Evolutionary conservation across 92 coral and sea anemone genomes (phyloP).

Genomic region (Bergia puertoricense): DNA sequence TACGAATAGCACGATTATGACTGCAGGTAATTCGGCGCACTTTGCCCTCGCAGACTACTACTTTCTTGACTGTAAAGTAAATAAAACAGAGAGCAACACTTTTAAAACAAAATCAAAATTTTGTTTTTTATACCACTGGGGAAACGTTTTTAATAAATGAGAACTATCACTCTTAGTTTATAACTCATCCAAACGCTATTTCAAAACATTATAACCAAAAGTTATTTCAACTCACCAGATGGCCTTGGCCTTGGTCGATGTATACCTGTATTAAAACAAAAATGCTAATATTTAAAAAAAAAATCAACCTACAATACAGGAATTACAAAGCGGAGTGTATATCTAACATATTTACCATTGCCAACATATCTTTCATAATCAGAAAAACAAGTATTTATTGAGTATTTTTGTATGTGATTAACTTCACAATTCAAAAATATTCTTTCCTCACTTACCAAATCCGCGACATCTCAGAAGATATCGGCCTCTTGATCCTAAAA

Average conservation of each 20-base stretch:
- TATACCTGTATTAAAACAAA: not conserved
- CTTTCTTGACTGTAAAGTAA: not conserved
- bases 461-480: conserved; percentile 14
- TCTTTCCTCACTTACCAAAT: conserved; percentile 18
- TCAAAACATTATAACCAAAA: no score
- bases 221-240: not conserved
- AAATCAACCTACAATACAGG: not conserved
- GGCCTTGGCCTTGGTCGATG: conserved; percentile 40
- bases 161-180: no score
- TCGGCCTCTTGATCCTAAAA: conserved; percentile 30
- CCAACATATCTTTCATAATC: not conserved
- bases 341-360: not conserved
- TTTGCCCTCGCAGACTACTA: conserved; percentile 19
- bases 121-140: no score
- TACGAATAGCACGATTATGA: not conserved
- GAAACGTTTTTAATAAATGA: no score
- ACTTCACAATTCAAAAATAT: not conserved
- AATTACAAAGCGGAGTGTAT: not conserved
- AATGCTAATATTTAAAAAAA: not conserved
- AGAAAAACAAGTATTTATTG: not conserved
- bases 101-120: no score
- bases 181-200: no score
- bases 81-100: not conserved
- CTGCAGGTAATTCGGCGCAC: conserved; percentile 6
- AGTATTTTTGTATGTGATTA: not conserved